Conservation (phyloP, 2,797 vertebrate species). For the Peromyscus melanophrys region DNA sequence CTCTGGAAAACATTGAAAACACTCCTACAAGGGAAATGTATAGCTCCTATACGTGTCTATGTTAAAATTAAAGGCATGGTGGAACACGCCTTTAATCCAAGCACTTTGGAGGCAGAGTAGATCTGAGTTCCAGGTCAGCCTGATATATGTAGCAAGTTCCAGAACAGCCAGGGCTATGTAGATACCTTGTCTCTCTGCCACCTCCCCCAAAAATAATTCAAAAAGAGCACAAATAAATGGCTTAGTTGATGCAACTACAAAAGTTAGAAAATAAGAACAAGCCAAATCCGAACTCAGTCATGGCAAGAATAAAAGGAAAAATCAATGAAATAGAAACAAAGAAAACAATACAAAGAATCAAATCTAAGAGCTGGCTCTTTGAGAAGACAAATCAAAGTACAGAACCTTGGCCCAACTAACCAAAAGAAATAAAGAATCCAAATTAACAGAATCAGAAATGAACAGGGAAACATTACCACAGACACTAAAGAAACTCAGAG, state of each 20-base stretch:
- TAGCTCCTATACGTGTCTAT: background rate
- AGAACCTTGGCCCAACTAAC: background rate
- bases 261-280: background rate
- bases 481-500: background rate
- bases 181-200: background rate
- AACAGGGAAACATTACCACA: background rate
- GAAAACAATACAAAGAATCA: background rate
- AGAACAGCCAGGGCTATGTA: background rate
- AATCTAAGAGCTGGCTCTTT: background rate
- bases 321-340: background rate
- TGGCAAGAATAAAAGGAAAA: background rate
- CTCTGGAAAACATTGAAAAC: background rate
- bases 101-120: background rate
- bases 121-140: background rate
- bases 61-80: background rate
- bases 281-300: background rate
- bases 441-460: background rate
- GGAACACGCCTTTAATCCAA: background rate
- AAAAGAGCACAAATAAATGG: background rate
- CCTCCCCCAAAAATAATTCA: background rate
- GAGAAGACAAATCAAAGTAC: background rate
- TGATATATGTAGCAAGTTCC: too few relatives aligned
- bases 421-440: background rate
- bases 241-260: background rate
- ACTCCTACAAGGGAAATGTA: background rate